Evolutionary conservation across 1,140 invertebrate species (phyloP), one percentile per base, ranked within the genome.

Genomic region (Scaptodrosophila lebanonensis): DNA sequence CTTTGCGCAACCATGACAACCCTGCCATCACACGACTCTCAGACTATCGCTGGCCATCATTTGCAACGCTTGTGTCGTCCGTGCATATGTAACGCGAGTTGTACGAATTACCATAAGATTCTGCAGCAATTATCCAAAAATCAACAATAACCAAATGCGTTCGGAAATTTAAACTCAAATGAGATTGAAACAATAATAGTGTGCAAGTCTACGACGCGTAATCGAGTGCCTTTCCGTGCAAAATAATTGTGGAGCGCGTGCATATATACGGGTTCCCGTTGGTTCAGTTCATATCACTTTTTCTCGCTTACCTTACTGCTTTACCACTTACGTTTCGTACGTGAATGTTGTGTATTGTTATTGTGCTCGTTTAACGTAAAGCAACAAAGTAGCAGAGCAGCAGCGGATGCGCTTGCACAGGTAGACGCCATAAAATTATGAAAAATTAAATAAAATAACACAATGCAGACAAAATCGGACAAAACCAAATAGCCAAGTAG

Each of bases 211-310:
- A 20, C 63, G 38, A 66, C 35, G 38, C 32, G 36, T 40, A 58
- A 47, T 58, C 35, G 33, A 63, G 60, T 63, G 60, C 60, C 60
- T 63, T 63, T 58, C 54, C 22, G 22, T 25, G 22, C 22, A 25
- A 25, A 25, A 25, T 49, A 58, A 58, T 58, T 58, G 60, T 45
- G 8, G 53, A 72, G 64, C 72, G 72, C 72, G 73, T 77, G 73
- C 73, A 79, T 79, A 79, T 79, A 79, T 79, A 79, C 73, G 73
- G 73, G 73, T 79, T 79, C 73, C 71, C 60, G 76, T 75, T 68
- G 68, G 71, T 71, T 56, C 68, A 54, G 63, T 59, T 40, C 30
- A 40, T 56, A 49, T 66, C 63, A 63, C 62, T 63, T 67, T 52
- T 57, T 63, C 3, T 54, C 49, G 52, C 42, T 58, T 60, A 45